Base-by-base conservation (phyloP, 2,797 vertebrate genomes). In the Oreonectes daqikongensis region DNA sequence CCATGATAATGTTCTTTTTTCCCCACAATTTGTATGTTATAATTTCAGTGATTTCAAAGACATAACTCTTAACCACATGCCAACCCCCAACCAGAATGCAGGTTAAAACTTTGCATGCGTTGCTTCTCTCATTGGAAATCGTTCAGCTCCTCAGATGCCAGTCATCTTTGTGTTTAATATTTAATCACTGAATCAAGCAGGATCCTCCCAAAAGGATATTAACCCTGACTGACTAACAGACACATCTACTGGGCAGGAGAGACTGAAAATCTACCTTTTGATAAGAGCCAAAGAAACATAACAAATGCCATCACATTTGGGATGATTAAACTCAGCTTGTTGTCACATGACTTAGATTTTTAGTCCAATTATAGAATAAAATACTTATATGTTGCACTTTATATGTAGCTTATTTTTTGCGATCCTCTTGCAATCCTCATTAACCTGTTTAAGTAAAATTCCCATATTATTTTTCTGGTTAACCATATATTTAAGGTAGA, bases 161-260 rank as follows among this genome's bases (percentile, higher is more conserved):
- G 77, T 78, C 78, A 60, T 70, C 46, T 72, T 61, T 22, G 50
- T 65, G 59, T 68, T 84, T 79, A 80, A 85, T 83, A 81, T 86
- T 90, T 86, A 77, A 82, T 82, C 75, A 82, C 46, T 53, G 80
- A 66, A 76, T 82, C 69, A 69, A 48, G 72, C 83, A 60, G 67
- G 82, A 84, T 85, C 81, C 81, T 83, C 77, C 87, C 81, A 60
- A 75, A 86, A 84, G 82, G 84, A 85, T 86, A 83, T 87, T 86
- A 78, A 80, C 78, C 80, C n/a, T n/a, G n/a, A n/a, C 79, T 82
- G 82, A 70, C 79, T 84, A 85, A 88, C 87, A 83, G 86, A 77
- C 73, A 83, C 79, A 87, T 86, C 86, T 87, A 86, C 83, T 81
- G 78, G 83, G 82, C 76, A 85, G 89, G 86, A 85, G 83, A 71